These are phyloP conservation scores for Halictus quadricinctus DNA, from an alignment of 2,888 invertebrate genomes.

Conservation along the genomic window DNA sequence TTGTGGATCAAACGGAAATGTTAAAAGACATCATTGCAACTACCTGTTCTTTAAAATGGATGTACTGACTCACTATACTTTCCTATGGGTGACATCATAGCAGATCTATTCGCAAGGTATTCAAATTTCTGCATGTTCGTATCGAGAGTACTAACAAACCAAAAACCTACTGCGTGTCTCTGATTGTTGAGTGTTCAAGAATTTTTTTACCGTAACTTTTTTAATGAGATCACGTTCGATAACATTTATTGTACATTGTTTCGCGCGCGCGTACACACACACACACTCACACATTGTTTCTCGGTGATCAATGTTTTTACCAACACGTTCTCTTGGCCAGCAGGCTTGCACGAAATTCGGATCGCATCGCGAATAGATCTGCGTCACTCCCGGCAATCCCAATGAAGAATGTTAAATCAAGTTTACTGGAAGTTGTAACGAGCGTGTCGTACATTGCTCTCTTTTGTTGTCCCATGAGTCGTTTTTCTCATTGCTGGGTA, in stretches of 20 bases:
- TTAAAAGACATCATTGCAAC: conserved; percentile 59
- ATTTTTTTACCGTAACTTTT: conserved; percentile 19
- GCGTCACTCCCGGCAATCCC: conserved; percentile 74
- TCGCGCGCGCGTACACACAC: not conserved
- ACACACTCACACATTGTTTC: not conserved
- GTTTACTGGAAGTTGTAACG: conserved; percentile 73
- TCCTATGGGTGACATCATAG: conserved; percentile 57
- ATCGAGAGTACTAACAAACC: conserved; percentile 25
- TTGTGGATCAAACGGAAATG: conserved; percentile 73
- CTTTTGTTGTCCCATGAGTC: conserved; percentile 43
- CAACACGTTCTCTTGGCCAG: conserved; percentile 21
- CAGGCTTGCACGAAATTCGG: conserved; percentile 36
- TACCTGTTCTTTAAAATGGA: conserved; percentile 61
- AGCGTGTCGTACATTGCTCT: conserved; percentile 61
- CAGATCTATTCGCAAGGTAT: conserved; percentile 62
- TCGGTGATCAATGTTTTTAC: conserved; percentile 15
- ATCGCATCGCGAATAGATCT: conserved; percentile 70
- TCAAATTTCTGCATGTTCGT: conserved; percentile 46
- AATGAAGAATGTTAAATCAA: conserved; percentile 74
- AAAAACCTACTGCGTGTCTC: conserved; percentile 8
- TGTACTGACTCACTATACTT: conserved; percentile 63
- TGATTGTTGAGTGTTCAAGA: conserved; percentile 8
- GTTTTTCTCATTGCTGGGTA: conserved; percentile 50
- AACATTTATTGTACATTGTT: conserved; percentile 6
- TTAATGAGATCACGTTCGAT: not conserved